phyloP scores from a whole-genome alignment of 2,113 vertebrate species.

The Amia ocellicauda region DNA sequence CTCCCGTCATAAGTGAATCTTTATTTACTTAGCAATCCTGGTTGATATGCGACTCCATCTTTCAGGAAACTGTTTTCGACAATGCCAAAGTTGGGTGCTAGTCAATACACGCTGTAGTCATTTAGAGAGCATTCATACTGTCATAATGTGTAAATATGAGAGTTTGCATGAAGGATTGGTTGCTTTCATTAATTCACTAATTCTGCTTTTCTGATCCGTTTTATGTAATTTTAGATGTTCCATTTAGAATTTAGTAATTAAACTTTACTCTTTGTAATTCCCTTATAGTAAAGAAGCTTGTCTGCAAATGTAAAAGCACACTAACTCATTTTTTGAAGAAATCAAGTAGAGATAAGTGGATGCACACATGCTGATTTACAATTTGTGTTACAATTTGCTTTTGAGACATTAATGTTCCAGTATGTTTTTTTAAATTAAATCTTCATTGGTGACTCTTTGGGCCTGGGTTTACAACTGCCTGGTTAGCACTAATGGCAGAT shows the following conservation, averaged over 20 bases:
- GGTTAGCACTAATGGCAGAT: not conserved
- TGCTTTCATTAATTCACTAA: too few species aligned
- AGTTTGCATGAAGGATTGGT: too few species aligned
- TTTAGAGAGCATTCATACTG: too few species aligned
- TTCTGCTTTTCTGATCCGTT: too few species aligned
- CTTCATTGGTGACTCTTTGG: slow-evolving; percentile 29
- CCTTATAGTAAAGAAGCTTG: too few species aligned
- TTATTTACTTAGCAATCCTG: slow-evolving; percentile 50
- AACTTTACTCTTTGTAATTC: too few species aligned
- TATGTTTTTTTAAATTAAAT: slow-evolving; percentile 29
- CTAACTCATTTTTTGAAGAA: slow-evolving; percentile 66
- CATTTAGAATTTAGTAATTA: too few species aligned
- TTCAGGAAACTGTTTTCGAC: slow-evolving; percentile 40
- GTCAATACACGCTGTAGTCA: too few species aligned
- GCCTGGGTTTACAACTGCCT: not conserved
- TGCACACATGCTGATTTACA: slow-evolving; percentile 58
- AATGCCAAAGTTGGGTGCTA: too few species aligned
- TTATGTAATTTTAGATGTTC: too few species aligned
- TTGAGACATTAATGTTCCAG: slow-evolving; percentile 62
- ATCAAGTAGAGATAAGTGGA: slow-evolving; percentile 62
- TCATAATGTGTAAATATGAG: too few species aligned
- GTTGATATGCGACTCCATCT: slow-evolving; percentile 48
- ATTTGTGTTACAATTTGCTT: slow-evolving; percentile 42
- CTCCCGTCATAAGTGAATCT: slow-evolving; percentile 39
- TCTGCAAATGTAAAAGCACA: slow-evolving; percentile 58